phyloP scores from a whole-genome alignment of 2,113 vertebrate species.

The Marcusenius ussheri region DNA sequence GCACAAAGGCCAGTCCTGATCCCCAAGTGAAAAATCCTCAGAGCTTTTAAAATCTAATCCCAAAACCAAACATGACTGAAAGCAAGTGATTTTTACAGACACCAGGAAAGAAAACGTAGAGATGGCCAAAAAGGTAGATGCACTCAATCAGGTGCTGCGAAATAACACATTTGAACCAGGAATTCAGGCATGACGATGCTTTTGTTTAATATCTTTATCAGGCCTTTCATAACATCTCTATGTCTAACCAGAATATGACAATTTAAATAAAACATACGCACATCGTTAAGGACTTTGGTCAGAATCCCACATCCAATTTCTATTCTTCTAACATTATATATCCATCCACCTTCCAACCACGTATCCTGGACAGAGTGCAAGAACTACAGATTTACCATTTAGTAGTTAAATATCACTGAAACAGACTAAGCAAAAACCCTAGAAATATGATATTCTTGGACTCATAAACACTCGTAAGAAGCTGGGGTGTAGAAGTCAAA shows the following conservation, averaged over 20 bases:
- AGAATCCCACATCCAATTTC: not conserved
- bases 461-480: not conserved
- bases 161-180: not conserved
- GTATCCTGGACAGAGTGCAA: not conserved
- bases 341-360: not conserved
- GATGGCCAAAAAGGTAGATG: conserved; percentile 27
- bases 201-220: not conserved
- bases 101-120: conserved; percentile 50
- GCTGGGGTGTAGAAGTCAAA: not conserved
- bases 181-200: not conserved
- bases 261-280: not conserved
- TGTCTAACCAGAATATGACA: not conserved
- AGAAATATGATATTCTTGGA: not conserved
- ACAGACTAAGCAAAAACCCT: not conserved
- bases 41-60: conserved; percentile 68
- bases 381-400: not conserved
- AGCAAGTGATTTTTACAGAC: conserved; percentile 59
- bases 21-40: conserved; percentile 63
- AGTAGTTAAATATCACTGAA: not conserved
- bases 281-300: not conserved
- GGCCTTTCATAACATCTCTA: not conserved
- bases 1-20: conserved; percentile 51
- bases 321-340: not conserved
- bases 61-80: conserved; percentile 70
- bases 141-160: not conserved